These are phyloP conservation scores for Meteorus sp. DNA, from an alignment of 1,140 invertebrate genomes.

Conservation along the genomic window DNA sequence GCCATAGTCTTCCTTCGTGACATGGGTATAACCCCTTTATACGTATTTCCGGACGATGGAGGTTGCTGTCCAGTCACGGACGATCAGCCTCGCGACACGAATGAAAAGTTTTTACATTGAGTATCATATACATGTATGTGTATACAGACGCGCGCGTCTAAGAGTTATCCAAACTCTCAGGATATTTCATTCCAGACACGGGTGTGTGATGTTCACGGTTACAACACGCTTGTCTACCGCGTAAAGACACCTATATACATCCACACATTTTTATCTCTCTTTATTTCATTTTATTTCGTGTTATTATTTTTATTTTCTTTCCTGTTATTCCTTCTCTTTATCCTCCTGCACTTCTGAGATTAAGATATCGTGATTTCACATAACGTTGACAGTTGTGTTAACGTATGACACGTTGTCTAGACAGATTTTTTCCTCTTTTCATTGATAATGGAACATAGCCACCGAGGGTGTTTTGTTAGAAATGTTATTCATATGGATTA, in stretches of 20 bases:
- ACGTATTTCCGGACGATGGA: too few relatives aligned
- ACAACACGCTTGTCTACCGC: conserved; percentile 7
- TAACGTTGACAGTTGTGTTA: too few relatives aligned
- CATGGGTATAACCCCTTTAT: conserved; percentile 4
- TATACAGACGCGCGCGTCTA: background rate
- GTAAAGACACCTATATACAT: background rate
- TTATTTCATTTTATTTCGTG: background rate
- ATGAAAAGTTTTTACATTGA: conserved; percentile 26
- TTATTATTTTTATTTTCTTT: too few relatives aligned
- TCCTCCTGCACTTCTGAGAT: background rate
- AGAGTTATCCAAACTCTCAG: background rate
- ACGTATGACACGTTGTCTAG: too few relatives aligned
- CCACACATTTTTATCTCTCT: background rate
- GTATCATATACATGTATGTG: conserved; percentile 10
- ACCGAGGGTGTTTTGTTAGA: too few relatives aligned
- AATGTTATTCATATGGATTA: too few relatives aligned
- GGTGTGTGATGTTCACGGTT: conserved; percentile 23
- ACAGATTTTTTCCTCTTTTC: too few relatives aligned
- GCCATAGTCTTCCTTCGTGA: conserved; percentile 12
- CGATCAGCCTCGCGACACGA: conserved; percentile 24
- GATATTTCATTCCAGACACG: conserved; percentile 26
- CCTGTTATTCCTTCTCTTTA: background rate
- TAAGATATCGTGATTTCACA: conserved; percentile 19
- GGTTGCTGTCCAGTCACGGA: conserved; percentile 29
- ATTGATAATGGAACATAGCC: too few relatives aligned